Evolutionary conservation across 2,888 invertebrate genomes (phyloP), one percentile per base, ranked within the genome.

Genomic region (Hipparchia sbordonii): DNA sequence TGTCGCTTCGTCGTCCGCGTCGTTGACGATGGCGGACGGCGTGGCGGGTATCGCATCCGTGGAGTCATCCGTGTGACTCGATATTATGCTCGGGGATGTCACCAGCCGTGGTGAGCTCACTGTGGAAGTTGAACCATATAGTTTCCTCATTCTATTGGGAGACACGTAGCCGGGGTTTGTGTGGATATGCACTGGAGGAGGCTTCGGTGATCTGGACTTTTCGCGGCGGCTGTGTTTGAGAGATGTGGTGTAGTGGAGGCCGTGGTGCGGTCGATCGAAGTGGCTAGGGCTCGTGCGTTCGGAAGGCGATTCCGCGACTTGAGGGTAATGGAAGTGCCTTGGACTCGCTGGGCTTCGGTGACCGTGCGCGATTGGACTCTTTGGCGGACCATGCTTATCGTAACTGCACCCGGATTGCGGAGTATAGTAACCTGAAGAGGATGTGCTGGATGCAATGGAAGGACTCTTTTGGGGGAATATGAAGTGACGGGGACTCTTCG

Each of bases 91-190:
- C 2, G 93, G 92, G 10, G 94, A 93, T 2, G 92, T 88, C 72
- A 84, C 91, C 63, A 92, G 81, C 33, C 92, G 85, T 48, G 92
- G 92, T 6, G 92, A 93, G 62, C 89, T 86, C 60, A 93, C 92
- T 82, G 92, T 92, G 80, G 93, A 92, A 75, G 89, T 89, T 12
- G 94, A 93, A 60, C 92, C 85, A 77, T 90, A 93, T 67, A 90
- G 72, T 81, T 91, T 91, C 74, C 91, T 88, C 12, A 87, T 87
- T 73, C 91, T 88, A 73, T 94, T 94, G 1, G 94, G 94, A 70
- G 94, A 93, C 0, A 95, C 95, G 79, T 95, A 95, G 4, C 95
- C 95, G 39, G 95, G 95, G 82, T 95, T 95, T 0, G 95, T 95
- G 76, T 95, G 94, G 60, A 95, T 95, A 82, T 95, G 94, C 59